A percentile compares a stretch with the other conserved stretches of the same genome.
These are phyloP conservation scores for Psylliodes chrysocephalus DNA, from an alignment of 2,888 invertebrate genomes.

Conservation along the genomic window DNA sequence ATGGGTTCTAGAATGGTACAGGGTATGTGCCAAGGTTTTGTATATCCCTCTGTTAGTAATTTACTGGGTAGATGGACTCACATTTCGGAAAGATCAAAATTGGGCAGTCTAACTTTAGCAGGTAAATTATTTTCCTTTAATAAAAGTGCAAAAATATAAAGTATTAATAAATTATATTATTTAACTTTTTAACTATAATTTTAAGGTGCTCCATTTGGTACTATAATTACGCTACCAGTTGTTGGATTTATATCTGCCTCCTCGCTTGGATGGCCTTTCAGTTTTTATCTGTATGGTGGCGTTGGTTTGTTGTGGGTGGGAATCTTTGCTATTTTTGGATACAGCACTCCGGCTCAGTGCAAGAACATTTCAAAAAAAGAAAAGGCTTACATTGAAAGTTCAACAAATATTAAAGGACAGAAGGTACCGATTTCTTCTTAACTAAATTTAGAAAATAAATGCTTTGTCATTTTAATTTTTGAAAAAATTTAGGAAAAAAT, in stretches of 20 bases:
- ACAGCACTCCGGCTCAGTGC: conserved; percentile 71
- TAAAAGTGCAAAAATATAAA: no score
- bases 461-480: not conserved
- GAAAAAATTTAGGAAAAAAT: not conserved
- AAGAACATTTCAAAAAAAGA: conserved; percentile 72
- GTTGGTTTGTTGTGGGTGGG: conserved; percentile 70
- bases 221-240: conserved; percentile 75
- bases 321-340: conserved; percentile 70
- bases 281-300: conserved; percentile 77
- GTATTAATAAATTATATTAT: no score
- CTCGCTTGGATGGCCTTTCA: conserved; percentile 76
- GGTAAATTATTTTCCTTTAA: conserved; percentile 50
- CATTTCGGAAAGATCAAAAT: conserved; percentile 25
- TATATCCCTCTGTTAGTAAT: conserved; percentile 77
- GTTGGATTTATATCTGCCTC: conserved; percentile 77
- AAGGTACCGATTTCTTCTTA: conserved; percentile 23
- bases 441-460: not conserved
- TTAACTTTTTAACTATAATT: no score
- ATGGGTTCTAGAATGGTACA: conserved; percentile 73
- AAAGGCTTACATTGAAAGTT: conserved; percentile 57
- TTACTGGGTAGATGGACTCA: conserved; percentile 76
- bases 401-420: conserved; percentile 12
- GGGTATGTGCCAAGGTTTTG: conserved; percentile 78
- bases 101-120: conserved; percentile 24
- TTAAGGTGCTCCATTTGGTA: conserved; percentile 80